Evolutionary conservation across 2,888 invertebrate genomes (phyloP), one percentile per base, ranked within the genome.

Genomic region (Sarcophaga variegata): DNA sequence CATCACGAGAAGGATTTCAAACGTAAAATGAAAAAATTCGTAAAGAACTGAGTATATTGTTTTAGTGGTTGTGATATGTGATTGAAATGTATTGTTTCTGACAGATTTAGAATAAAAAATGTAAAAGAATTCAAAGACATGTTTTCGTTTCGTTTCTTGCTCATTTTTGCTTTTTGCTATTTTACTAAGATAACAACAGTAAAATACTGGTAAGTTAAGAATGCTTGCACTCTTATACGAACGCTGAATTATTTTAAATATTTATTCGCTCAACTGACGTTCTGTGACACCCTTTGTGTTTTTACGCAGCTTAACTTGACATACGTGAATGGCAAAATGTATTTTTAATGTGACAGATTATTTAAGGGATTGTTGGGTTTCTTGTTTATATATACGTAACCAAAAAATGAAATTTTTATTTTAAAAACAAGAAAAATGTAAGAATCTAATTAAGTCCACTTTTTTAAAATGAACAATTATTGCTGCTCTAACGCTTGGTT

Each of bases 61-160:
- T 69, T 75, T 64, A 70, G 81, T 81, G 77, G 77, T 59, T 74
- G 85, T 78, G 79, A 71, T 79, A 63, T 79, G 79, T 79, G 85
- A 85, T 81, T 85, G 85, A 85, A 81, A 78, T 81, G 81, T 81
- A 78, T 81, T 85, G 81, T 78, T 78, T 81, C 81, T 78, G 85
- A 81, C 85, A 81, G 74, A 74, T 78, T 81, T 78, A 47, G 62
- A 72, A 74, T 47, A 79, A 71, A 70, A 71, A 64, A 62, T 70
- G 8, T 37, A 70, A 76, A 76, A 54, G 47, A 72, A 63, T 27
- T 54, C 59, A 76, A 47, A 59, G 70, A 81, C 11, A 63, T 49
- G 45, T 66, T 10, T 37, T 54, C 14, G 54, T 54, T 17, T 54
- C 5, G 12, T 54, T 17, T 54, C 49, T 70, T 69, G 37, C 37